Evolutionary conservation across 2,888 invertebrate species (phyloP), one percentile per base, ranked within the genome.

Genomic region (Ceriagrion tenellum): DNA sequence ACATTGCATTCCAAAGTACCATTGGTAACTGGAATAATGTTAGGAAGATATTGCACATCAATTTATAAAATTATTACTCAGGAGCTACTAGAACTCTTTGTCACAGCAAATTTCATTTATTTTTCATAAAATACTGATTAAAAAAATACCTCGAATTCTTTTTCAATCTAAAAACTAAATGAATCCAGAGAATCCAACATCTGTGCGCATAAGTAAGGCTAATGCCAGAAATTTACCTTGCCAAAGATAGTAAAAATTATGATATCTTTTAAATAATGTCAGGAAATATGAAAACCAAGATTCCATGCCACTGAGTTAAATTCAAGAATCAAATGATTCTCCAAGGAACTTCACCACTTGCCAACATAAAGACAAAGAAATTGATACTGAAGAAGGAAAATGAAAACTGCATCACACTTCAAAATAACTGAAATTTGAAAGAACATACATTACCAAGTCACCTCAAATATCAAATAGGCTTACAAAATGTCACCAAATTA

Each of bases 41-140:
- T 35, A 81, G 81, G 81, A 81, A 81, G 16, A 81, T 81, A 81
- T 81, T 81, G 81, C 81, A 81, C 81, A 81, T 81, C 26, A 35
- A 13, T 35, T 81, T 74, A 18, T 81, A 35, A 81, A 81, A 81
- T 30, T 81, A 13, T 26, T 35, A 35, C 74, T 0, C 30, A n/a
- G 30, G 74, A 10, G 30, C 74, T 30, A 74, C 30, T 30, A 23
- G 13, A n/a, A n/a, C n/a, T 69, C 69, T 69, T n/a, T 69, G 30
- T 74, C n/a, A 81, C 35, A 35, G 81, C 81, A 81, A 81, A 81
- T 35, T 81, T 81, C 26, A 16, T 81, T 81, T 10, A n/a, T n/a
- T 69, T 81, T 16, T 35, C 10, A 81, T 0, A 81, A 35, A 81
- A 81, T 81, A 81, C 74, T 81, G 81, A 35, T 35, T 81, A 81